Percentiles rank a stretch among this genome's conserved stretches.
Conservation (phyloP, 2,888 invertebrate species). For the Mylabris sibirica region DNA sequence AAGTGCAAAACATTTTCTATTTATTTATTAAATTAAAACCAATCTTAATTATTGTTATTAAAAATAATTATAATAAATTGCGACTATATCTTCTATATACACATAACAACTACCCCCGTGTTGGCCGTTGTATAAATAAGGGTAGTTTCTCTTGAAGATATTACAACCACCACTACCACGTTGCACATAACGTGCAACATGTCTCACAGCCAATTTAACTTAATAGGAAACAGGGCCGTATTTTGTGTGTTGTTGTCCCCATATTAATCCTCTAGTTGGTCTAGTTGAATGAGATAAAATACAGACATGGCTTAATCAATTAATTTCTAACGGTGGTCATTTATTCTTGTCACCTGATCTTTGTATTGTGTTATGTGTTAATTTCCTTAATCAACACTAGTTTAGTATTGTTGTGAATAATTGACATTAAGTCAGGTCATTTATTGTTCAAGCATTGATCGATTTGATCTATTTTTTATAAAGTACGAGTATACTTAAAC, state of each 20-base stretch:
- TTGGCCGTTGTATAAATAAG: neutral
- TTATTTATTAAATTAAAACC: too few species aligned
- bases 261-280: neutral
- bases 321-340: too few species aligned
- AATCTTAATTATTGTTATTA: too few species aligned
- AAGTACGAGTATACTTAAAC: neutral
- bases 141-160: neutral
- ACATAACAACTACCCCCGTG: neutral
- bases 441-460: too few species aligned
- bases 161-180: constrained; percentile 7
- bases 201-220: constrained; percentile 14
- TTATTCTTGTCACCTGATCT: too few species aligned
- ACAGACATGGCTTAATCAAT: too few species aligned
- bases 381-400: too few species aligned
- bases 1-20: neutral
- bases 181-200: constrained; percentile 15
- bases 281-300: neutral
- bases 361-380: too few species aligned
- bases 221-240: constrained; percentile 8
- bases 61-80: too few species aligned
- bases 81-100: neutral
- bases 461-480: too few species aligned
- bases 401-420: too few species aligned
- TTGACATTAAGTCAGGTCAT: too few species aligned
- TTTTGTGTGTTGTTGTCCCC: neutral